Evolutionary conservation across 2,888 invertebrate genomes (phyloP).

Genomic region (Phalera bucephala): DNA sequence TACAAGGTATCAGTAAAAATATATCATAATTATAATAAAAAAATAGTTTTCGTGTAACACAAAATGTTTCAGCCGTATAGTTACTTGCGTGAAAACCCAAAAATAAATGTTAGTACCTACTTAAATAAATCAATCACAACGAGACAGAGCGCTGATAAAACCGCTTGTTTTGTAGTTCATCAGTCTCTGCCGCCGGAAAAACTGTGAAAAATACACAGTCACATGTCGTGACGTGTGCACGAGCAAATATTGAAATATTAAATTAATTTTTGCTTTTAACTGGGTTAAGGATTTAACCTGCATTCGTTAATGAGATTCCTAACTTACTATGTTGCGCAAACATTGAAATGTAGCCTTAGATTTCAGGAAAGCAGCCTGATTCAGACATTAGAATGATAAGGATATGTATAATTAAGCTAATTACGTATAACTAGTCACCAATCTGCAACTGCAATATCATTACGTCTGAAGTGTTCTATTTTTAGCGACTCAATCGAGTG

Average conservation of each 20-base stretch:
- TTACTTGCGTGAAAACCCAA: conserved; percentile 31
- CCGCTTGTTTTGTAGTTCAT: conserved; percentile 47
- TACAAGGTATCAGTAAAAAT: no score
- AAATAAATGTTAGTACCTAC: conserved; percentile 36
- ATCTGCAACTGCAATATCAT: neutral
- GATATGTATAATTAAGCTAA: neutral
- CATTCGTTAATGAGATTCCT: conserved; percentile 3
- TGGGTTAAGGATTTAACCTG: conserved; percentile 43
- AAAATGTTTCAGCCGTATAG: no score
- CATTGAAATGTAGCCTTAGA: no score
- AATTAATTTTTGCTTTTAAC: conserved; percentile 36
- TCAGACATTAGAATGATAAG: neutral
- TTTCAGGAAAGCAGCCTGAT: conserved; percentile 11
- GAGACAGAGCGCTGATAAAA: conserved; percentile 55
- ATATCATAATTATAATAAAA: no score
- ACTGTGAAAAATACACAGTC: conserved; percentile 48
- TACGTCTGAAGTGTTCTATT: conserved; percentile 15
- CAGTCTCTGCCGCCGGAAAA: conserved; percentile 40
- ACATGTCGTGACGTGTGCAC: conserved; percentile 59
- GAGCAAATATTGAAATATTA: conserved; percentile 51
- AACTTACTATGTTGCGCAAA: conserved; percentile 11
- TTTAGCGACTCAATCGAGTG: conserved; percentile 13
- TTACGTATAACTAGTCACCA: neutral
- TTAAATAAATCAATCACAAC: conserved; percentile 75
- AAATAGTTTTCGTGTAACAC: no score